These are phyloP conservation scores for Hemithea aestivaria DNA, from an alignment of 2,888 invertebrate genomes.

Conservation along the genomic window DNA sequence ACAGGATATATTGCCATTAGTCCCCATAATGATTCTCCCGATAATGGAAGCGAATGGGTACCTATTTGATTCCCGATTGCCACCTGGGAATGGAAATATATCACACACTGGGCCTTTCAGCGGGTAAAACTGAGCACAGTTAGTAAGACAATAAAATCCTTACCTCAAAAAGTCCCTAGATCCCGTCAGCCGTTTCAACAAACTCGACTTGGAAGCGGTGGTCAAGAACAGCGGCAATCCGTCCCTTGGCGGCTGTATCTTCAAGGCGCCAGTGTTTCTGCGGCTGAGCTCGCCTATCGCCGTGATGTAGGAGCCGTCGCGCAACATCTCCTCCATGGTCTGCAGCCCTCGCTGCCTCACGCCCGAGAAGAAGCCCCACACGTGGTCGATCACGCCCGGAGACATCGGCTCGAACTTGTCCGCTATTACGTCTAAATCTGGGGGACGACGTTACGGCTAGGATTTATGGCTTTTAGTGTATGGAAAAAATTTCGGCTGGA, in stretches of 20 bases:
- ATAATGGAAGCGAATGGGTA: no score
- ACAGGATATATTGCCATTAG: no score
- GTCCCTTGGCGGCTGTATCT: conserved; percentile 85
- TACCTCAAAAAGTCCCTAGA: conserved; percentile 85
- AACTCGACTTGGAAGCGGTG: conserved; percentile 85
- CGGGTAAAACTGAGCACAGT: no score
- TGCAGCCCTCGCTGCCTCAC: conserved; percentile 90
- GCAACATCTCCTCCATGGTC: conserved; percentile 91
- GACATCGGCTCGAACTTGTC: conserved; percentile 90
- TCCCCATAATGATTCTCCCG: no score
- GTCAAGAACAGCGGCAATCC: conserved; percentile 88
- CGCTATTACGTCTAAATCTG: conserved; percentile 89
- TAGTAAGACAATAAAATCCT: conserved; percentile 14
- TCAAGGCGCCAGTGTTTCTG: conserved; percentile 81
- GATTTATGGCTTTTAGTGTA: no score
- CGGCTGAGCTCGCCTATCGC: conserved; percentile 86
- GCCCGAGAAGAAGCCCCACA: conserved; percentile 92
- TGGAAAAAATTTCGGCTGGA: no score
- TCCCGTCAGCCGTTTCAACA: conserved; percentile 85
- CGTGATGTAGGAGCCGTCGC: conserved; percentile 89
- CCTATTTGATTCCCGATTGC: no score
- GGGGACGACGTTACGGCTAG: no score
- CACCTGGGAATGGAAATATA: no score
- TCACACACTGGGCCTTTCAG: no score
- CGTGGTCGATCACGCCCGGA: conserved; percentile 86